phyloP scores from a whole-genome alignment of 1,140 invertebrate species.

The Pemphigus obesinymphae region DNA sequence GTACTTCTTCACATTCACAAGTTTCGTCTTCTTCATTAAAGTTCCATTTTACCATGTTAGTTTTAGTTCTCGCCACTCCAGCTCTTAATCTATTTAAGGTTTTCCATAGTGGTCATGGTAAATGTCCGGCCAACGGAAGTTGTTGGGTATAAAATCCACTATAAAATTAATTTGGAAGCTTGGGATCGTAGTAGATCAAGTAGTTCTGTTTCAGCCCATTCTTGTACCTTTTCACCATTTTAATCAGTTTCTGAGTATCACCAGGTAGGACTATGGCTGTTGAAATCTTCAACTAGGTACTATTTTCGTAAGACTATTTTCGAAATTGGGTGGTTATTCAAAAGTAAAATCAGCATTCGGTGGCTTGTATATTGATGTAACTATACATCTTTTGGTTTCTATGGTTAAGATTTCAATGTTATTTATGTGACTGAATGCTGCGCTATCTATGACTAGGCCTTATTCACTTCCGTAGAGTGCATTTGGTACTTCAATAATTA shows the following conservation, averaged over 20 bases:
- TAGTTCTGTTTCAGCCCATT: constrained; percentile 5
- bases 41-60: too few relatives aligned
- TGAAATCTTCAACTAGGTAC: neutral
- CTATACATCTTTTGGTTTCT: neutral
- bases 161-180: constrained; percentile 28
- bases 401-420: constrained; percentile 25
- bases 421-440: neutral
- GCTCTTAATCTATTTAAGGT: too few relatives aligned
- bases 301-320: neutral
- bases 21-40: too few relatives aligned
- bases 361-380: constrained; percentile 27
- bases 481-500: constrained; percentile 30
- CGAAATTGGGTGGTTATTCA: neutral
- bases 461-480: constrained; percentile 14
- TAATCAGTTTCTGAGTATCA: constrained; percentile 6
- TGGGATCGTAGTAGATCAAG: constrained; percentile 20
- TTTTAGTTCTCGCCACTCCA: too few relatives aligned
- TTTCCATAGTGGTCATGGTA: too few relatives aligned
- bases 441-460: neutral
- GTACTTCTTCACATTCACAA: too few relatives aligned
- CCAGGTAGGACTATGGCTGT: neutral
- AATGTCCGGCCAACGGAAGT: constrained; percentile 38
- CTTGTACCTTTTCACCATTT: neutral
- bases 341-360: neutral
- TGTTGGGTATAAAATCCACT: too few relatives aligned